phyloP scores from a whole-genome alignment of 2,888 invertebrate species.

The Lymantria monacha region DNA sequence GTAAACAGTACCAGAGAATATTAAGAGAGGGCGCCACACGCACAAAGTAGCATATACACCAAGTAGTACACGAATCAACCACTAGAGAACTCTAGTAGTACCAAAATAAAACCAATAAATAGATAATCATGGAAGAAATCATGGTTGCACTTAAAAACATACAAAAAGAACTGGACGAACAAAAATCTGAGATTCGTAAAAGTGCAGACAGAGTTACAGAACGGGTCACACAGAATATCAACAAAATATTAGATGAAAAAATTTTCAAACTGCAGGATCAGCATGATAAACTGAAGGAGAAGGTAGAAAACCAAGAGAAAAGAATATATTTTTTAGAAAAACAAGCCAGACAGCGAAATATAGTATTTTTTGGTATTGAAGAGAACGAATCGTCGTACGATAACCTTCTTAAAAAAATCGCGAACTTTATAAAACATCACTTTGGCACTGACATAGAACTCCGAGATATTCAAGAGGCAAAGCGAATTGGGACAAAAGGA shows the following conservation, averaged over 20 bases:
- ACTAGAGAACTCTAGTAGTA: neutral
- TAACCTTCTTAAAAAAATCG: conserved; percentile 4
- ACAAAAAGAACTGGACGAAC: no score
- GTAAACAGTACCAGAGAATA: neutral
- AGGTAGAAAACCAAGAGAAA: no score
- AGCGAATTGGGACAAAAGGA: conserved; percentile 5
- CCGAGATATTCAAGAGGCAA: conserved; percentile 7
- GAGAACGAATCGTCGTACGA: conserved; percentile 6
- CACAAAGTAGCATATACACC: conserved; percentile 3
- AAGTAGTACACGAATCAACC: conserved; percentile 2
- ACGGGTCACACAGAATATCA: no score
- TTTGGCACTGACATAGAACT: conserved; percentile 3
- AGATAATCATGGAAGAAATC: conserved; percentile 2
- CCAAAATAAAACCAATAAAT: neutral
- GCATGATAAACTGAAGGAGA: conserved; percentile 10
- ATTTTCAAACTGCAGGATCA: conserved; percentile 4
- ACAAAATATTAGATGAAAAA: conserved; percentile 9
- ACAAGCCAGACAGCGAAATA: conserved; percentile 8
- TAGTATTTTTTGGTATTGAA: no score
- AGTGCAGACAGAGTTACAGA: no score
- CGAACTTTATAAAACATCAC: conserved; percentile 3
- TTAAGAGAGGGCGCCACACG: conserved; percentile 1
- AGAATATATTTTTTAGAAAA: conserved; percentile 8
- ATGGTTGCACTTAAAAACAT: neutral
- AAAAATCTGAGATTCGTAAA: no score